A percentile compares a stretch with the other conserved stretches of the same genome.
These are phyloP conservation scores for Caranx ignobilis DNA, from an alignment of 2,113 vertebrate genomes.

Conservation along the genomic window DNA sequence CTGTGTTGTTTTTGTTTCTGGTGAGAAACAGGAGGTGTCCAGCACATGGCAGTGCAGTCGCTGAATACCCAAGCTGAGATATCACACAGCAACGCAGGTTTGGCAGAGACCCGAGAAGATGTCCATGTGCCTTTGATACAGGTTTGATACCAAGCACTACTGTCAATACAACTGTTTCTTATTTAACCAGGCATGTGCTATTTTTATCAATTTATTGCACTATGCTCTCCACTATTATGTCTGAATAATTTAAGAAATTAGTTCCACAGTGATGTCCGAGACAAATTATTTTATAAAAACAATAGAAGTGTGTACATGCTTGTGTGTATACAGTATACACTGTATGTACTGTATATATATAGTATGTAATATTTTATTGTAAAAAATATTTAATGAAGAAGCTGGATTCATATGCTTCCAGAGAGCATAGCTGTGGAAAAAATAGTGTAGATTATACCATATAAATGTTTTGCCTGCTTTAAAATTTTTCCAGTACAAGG, in stretches of 20 bases:
- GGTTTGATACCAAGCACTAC: slow-evolving; percentile 30
- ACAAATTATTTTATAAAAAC: background rate
- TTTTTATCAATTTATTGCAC: background rate
- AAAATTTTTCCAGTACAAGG: background rate
- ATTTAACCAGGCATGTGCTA: background rate
- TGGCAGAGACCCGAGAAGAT: slow-evolving; percentile 1
- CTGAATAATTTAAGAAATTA: background rate
- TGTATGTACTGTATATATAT: too few species aligned
- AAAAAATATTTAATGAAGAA: background rate
- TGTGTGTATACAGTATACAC: too few species aligned
- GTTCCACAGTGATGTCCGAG: background rate
- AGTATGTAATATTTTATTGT: background rate
- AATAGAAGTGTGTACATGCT: too few species aligned
- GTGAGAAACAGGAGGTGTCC: slow-evolving; percentile 4
- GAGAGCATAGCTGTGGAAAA: background rate
- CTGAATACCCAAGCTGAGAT: slow-evolving; percentile 7
- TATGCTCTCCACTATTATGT: background rate
- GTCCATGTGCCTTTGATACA: slow-evolving; percentile 2
- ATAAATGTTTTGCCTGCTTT: background rate
- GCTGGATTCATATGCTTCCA: background rate
- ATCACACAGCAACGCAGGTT: background rate
- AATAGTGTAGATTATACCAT: background rate
- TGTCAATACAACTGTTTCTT: slow-evolving; percentile 42
- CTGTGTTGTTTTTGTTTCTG: slow-evolving; percentile 13
- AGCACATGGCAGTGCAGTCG: background rate